Percentiles rank a stretch among this genome's conserved stretches.
Conservation (phyloP, 1,140 invertebrate species). For the Bombus terrestris region DNA sequence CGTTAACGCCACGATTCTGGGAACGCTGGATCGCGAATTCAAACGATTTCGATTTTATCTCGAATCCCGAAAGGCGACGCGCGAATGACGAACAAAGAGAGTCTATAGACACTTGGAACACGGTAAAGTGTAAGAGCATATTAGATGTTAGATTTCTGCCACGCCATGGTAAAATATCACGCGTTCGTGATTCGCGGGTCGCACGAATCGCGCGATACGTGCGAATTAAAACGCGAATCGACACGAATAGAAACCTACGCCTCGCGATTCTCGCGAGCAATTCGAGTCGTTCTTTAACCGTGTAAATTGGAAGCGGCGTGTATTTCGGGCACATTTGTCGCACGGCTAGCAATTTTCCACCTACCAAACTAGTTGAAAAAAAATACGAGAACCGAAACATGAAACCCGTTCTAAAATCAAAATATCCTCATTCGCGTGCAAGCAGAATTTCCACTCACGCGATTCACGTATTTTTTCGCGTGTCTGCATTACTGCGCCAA, state of each 20-base stretch:
- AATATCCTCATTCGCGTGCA: background rate
- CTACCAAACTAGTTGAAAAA: background rate
- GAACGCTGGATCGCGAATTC: too few species aligned
- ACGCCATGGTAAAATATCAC: background rate
- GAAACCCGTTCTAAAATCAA: background rate
- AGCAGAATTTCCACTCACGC: background rate
- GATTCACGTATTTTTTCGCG: constrained; percentile 16
- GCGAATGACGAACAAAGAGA: background rate
- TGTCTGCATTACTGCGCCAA: background rate
- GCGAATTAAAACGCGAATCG: background rate
- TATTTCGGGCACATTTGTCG: background rate
- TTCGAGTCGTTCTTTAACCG: background rate
- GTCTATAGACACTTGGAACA: background rate
- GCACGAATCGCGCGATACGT: background rate
- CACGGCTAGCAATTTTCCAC: background rate
- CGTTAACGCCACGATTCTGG: too few species aligned
- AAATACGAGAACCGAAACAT: background rate
- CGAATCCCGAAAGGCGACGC: background rate
- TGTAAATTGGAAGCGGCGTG: background rate
- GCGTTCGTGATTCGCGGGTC: background rate
- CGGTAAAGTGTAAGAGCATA: background rate
- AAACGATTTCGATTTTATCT: background rate
- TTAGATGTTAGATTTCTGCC: background rate
- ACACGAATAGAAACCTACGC: background rate
- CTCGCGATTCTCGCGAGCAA: background rate